Evolutionary conservation across 2,888 invertebrate genomes (phyloP).

Genomic region (Charanyca ferruginea): DNA sequence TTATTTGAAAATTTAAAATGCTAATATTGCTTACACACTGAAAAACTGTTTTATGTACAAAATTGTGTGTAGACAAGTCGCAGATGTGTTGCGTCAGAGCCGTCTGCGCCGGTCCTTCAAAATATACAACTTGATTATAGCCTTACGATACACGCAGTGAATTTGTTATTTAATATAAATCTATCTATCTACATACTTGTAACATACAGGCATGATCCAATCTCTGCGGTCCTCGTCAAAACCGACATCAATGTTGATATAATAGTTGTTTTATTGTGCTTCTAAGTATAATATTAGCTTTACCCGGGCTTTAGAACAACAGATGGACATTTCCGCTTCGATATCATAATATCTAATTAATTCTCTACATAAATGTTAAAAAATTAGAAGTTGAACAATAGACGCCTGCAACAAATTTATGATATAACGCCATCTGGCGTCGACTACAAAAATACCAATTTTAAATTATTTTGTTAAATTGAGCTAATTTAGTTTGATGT

Average conservation of each 20-base stretch:
- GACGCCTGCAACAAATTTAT: constrained; percentile 7
- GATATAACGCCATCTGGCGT: constrained; percentile 16
- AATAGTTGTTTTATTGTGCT: constrained; percentile 33
- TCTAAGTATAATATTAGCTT: constrained; percentile 25
- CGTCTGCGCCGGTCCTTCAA: constrained; percentile 51
- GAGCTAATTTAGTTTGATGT: constrained; percentile 27
- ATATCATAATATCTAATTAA: constrained; percentile 1
- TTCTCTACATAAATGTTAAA: neutral
- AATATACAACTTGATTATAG: constrained; percentile 68
- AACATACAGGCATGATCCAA: constrained; percentile 64
- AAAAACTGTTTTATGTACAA: constrained; percentile 76
- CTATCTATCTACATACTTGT: constrained; percentile 68
- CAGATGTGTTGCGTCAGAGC: constrained; percentile 43
- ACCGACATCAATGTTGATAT: constrained; percentile 52
- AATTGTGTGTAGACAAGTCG: constrained; percentile 60
- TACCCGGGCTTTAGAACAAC: constrained; percentile 10
- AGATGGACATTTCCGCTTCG: constrained; percentile 26
- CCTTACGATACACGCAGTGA: constrained; percentile 68
- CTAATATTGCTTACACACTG: constrained; percentile 87
- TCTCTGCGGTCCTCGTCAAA: constrained; percentile 38
- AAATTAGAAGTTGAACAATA: constrained; percentile 5
- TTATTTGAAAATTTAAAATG: constrained; percentile 85
- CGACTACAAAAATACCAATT: constrained; percentile 17
- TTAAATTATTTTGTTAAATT: constrained; percentile 19
- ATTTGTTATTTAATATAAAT: constrained; percentile 75